Base-by-base conservation (phyloP, 1,140 invertebrate genomes). In the Diplogasteroides magnus region DNA sequence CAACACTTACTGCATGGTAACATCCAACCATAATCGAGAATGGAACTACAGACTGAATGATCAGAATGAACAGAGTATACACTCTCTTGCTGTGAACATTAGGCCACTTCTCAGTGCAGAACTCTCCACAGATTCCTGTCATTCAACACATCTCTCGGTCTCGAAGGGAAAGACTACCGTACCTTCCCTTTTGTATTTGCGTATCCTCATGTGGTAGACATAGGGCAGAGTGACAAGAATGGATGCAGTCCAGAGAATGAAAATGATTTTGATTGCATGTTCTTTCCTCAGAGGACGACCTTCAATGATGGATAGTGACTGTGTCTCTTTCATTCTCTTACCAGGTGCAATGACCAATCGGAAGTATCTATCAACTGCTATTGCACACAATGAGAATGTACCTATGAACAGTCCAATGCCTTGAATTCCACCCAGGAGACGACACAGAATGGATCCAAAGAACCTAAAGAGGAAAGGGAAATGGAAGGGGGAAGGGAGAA, bases 361-460 rank as follows among this genome's bases (percentile, higher is more conserved):
- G 31, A 74, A 74, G 65, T 74, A 74, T 1, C 72, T 73, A 31
- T 74, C 72, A 13, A 74, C 31, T 25, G 72, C 72, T 19, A 74
- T 74, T 3, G 72, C 72, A 55, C 64, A 67, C 23, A 74, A 64
- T 15, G 64, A 73, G 57, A 74, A 74, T 32, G 72, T 75, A 11
- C 72, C 72, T 67, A 74, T 74, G 72, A 74, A 74, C 31, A 74
- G 31, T 14, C 72, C 72, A 25, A 74, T 64, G 13, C 65, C 72
- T 63, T 74, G 72, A 31, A 75, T 64, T 25, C 60, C 64, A n/a
- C 37, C 55, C 11, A 74, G 19, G 2, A 31, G n/a, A 2, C 55
- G 63, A 48, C 72, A 74, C 27, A 74, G 64, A 29, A 48, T 13
- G 2, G 29, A 15, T 23, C 72, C 72, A 72, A 74, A 74, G 57